Evolutionary conservation across 2,113 vertebrate species (phyloP).

Genomic region (Lasiurus cinereus): DNA sequence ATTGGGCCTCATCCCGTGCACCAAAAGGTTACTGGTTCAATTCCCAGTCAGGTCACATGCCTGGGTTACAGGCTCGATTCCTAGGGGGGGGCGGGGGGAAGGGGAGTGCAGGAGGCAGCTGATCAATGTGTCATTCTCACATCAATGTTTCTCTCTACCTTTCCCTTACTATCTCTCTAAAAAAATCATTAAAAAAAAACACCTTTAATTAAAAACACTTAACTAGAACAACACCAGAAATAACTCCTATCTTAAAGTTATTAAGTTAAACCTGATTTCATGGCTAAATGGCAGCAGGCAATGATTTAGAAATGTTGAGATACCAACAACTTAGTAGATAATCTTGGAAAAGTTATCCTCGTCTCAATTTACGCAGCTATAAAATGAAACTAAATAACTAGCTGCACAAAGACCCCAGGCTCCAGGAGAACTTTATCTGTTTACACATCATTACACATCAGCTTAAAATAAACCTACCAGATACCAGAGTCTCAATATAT

Average conservation of each 20-base stretch:
- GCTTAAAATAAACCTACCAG: constrained; percentile 34
- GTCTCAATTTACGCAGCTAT: not conserved
- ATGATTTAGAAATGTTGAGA: constrained; percentile 4
- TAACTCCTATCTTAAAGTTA: not conserved
- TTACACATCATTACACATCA: not conserved
- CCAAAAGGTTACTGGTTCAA: no score
- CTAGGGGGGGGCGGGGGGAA: no score
- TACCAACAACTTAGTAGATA: not conserved
- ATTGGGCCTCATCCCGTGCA: no score
- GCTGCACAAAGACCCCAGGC: not conserved
- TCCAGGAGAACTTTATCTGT: not conserved
- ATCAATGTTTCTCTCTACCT: no score
- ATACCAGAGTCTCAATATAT: not conserved
- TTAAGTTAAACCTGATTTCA: constrained; percentile 30
- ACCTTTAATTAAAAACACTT: constrained; percentile 40
- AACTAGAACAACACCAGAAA: constrained; percentile 14
- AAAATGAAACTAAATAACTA: constrained; percentile 52
- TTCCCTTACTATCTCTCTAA: no score
- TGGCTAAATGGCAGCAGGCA: not conserved
- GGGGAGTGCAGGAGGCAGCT: no score
- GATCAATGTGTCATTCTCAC: no score
- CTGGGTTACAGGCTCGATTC: no score
- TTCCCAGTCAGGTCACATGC: no score
- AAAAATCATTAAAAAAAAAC: no score
- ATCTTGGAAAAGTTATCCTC: not conserved